Percentiles rank a stretch among this genome's conserved stretches.
Evolutionary conservation across 2,113 vertebrate species (phyloP).

Genomic region (Oceanites oceanicus): DNA sequence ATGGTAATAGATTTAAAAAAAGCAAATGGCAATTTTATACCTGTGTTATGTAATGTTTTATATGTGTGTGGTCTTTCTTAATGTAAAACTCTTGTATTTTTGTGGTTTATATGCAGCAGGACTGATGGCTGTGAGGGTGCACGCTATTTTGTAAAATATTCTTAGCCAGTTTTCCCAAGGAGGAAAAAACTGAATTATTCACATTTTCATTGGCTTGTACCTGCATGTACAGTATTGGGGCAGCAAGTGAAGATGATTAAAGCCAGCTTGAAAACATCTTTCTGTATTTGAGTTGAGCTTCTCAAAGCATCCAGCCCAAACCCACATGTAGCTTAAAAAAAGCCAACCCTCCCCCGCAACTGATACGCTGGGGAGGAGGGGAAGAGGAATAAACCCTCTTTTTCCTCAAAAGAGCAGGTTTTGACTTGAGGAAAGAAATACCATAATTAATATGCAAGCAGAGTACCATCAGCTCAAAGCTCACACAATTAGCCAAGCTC

Average conservation of each 20-base stretch:
- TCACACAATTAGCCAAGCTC: not conserved
- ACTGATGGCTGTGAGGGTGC: constrained; percentile 87
- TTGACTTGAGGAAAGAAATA: not conserved
- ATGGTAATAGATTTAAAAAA: constrained; percentile 54
- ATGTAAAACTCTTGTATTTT: constrained; percentile 90
- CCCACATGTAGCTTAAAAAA: not conserved
- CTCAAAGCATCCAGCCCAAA: not conserved
- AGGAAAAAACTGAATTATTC: constrained; percentile 11
- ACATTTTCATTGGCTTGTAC: constrained; percentile 78
- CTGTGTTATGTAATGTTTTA: constrained; percentile 92
- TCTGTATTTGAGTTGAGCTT: not conserved
- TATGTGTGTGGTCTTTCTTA: constrained; percentile 96
- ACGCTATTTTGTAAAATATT: constrained; percentile 89
- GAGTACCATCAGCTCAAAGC: not conserved
- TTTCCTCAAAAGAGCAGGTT: not conserved
- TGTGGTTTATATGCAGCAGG: constrained; percentile 95
- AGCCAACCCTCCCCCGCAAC: rapidly evolving
- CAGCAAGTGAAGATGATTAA: constrained; percentile 78
- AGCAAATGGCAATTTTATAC: constrained; percentile 86
- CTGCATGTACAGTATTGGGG: constrained; percentile 82
- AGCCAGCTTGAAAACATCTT: constrained; percentile 76
- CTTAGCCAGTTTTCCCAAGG: constrained; percentile 62
- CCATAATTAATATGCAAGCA: not conserved
- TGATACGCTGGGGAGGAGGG: not conserved
- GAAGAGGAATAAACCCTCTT: not conserved